Base-by-base conservation (phyloP, 2,888 invertebrate species). In the Caenorhabditis sulstoni region DNA sequence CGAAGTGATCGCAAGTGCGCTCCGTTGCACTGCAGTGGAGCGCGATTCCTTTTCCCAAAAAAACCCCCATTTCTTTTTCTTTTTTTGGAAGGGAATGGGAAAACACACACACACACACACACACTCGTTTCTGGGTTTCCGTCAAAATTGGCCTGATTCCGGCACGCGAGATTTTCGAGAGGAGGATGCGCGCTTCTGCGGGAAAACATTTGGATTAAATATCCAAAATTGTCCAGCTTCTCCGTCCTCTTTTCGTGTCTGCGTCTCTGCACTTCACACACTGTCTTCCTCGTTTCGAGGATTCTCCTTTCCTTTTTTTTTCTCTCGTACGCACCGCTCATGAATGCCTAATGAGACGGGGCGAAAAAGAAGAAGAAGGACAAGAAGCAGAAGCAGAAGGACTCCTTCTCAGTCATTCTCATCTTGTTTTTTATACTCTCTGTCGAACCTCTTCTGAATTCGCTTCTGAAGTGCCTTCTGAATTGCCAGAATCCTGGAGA, bases 181-280 rank as follows among this genome's bases (percentile, higher is more conserved):
- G 41, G 29, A 52, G 41, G 29, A 52, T 12, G 29, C 52, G 52
- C 22, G 41, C 41, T 41, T 2, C 14, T 14, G 62, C 41, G 49
- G 52, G 58, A 65, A 74, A 74, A 74, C 74, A 74, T 65, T 74
- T 74, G 64, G 64, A 66, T 74, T 65, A 74, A 65, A 65, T 74
- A 65, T 74, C 65, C 52, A 45, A 59, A 65, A 50, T 65, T 65
- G 65, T 74, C 35, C 9, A 16, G 53, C 58, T 35, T 57, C 37
- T 50, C 58, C 20, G 35, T 65, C n/a, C n/a, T n/a, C 35, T 65
- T 47, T 58, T 50, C 41, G 1, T 41, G 22, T 53, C 49, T 52
- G 45, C 58, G 53, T 45, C 45, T 52, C 44, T 37, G 53, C 29
- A 22, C 49, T 62, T 29, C 37, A 18, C 35, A n/a, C 29, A 7